These are phyloP conservation scores for Argyresthia goedartella DNA, from an alignment of 2,888 invertebrate species.

Conservation along the genomic window DNA sequence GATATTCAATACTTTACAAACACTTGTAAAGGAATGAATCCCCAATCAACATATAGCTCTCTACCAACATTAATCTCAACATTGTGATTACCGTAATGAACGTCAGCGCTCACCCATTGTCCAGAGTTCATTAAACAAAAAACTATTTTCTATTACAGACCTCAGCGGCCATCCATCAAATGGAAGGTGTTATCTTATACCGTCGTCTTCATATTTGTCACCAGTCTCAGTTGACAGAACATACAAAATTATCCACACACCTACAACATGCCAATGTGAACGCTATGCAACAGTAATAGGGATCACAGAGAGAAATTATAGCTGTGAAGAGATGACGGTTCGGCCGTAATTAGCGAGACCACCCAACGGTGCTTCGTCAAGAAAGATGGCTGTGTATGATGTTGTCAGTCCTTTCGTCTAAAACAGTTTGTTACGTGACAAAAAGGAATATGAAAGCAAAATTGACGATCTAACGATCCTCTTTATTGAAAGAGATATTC, in stretches of 20 bases:
- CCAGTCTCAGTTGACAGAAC: conserved; percentile 11
- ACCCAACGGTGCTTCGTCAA: conserved; percentile 29
- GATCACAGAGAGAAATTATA: not conserved
- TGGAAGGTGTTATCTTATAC: conserved; percentile 24
- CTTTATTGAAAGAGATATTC: not conserved
- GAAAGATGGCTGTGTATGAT: conserved; percentile 21
- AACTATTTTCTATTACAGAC: conserved; percentile 3
- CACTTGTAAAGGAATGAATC: no score
- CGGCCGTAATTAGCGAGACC: conserved; percentile 37
- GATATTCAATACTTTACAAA: no score
- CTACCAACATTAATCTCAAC: not conserved
- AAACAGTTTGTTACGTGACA: conserved; percentile 7
- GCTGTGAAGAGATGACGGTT: not conserved
- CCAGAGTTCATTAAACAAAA: conserved; percentile 4
- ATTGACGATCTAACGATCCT: not conserved
- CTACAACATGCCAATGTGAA: not conserved
- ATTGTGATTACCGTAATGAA: conserved; percentile 1
- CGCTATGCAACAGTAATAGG: not conserved
- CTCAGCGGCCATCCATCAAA: conserved; percentile 18
- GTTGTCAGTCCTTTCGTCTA: conserved; percentile 20
- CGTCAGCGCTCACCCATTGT: conserved; percentile 2
- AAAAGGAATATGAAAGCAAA: conserved; percentile 5
- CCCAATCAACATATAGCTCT: no score
- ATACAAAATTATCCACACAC: not conserved
- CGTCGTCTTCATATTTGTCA: conserved; percentile 36